Percentiles rank a stretch among this genome's conserved stretches.
These are phyloP conservation scores for Sebastes oblongus DNA, from an alignment of 2,797 vertebrate species.

Conservation along the genomic window DNA sequence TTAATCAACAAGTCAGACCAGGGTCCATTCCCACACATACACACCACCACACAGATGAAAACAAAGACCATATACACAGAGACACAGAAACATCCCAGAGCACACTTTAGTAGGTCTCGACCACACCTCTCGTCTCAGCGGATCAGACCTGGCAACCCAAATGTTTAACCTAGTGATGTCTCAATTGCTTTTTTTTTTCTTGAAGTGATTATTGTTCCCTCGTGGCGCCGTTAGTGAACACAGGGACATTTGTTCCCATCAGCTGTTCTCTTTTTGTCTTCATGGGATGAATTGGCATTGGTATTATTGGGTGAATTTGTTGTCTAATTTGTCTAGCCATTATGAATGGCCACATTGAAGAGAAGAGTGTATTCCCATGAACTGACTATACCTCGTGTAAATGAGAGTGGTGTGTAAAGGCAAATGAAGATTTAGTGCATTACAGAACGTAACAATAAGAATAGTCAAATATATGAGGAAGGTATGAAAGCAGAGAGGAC, in stretches of 20 bases:
- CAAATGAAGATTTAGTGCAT: not conserved
- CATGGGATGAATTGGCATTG: slow-evolving; percentile 54
- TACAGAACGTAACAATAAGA: not conserved
- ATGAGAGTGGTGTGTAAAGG: slow-evolving; percentile 23
- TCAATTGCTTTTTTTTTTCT: slow-evolving; percentile 49
- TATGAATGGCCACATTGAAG: slow-evolving; percentile 69
- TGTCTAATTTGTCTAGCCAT: slow-evolving; percentile 69
- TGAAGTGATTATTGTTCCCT: slow-evolving; percentile 54
- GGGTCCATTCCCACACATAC: slow-evolving; percentile 81
- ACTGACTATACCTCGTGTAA: slow-evolving; percentile 33
- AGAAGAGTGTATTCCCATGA: slow-evolving; percentile 52
- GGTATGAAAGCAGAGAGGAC: not conserved
- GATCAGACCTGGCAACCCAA: slow-evolving; percentile 64
- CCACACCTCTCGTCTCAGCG: slow-evolving; percentile 68
- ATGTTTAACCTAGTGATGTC: slow-evolving; percentile 59
- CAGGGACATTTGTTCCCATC: slow-evolving; percentile 68
- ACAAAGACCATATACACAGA: slow-evolving; percentile 75
- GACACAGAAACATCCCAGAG: slow-evolving; percentile 69
- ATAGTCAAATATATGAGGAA: not conserved
- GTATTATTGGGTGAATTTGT: slow-evolving; percentile 62
- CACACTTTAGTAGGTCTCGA: slow-evolving; percentile 60
- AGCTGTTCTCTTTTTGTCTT: slow-evolving; percentile 63
- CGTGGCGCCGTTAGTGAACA: slow-evolving; percentile 49
- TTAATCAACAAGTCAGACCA: slow-evolving; percentile 83
- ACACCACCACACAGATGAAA: slow-evolving; percentile 64